These are phyloP conservation scores for Drosophila kokeensis DNA, from an alignment of 2,888 invertebrate species.

Conservation along the genomic window DNA sequence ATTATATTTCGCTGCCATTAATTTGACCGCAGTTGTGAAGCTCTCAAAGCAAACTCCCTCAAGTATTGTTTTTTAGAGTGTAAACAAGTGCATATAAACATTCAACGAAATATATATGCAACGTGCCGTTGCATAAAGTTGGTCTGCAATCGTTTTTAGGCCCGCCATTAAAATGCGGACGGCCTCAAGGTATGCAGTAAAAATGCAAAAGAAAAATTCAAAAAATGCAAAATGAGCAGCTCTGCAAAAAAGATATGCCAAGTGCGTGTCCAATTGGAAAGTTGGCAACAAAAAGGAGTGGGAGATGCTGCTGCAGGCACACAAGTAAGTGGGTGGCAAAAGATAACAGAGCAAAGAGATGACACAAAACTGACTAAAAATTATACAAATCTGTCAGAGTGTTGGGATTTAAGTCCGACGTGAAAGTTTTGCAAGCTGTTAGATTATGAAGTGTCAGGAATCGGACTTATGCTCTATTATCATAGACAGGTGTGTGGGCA, in stretches of 20 bases:
- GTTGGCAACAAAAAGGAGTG: conserved; percentile 8
- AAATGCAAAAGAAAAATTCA: neutral
- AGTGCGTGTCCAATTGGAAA: conserved; percentile 43
- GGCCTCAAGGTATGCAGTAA: conserved; percentile 34
- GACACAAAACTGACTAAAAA: conserved; percentile 37
- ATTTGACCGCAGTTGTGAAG: neutral
- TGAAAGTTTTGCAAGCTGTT: conserved; percentile 20
- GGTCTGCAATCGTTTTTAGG: neutral
- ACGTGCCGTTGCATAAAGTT: conserved; percentile 9
- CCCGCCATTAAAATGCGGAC: conserved; percentile 43
- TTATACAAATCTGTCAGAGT: conserved; percentile 15
- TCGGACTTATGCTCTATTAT: neutral
- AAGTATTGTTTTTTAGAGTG: neutral
- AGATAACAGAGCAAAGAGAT: conserved; percentile 28
- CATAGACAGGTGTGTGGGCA: neutral
- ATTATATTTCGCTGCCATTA: too few relatives aligned
- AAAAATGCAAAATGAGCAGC: conserved; percentile 29
- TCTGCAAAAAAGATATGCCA: conserved; percentile 28
- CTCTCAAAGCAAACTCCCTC: neutral
- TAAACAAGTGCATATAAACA: neutral
- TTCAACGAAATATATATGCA: neutral
- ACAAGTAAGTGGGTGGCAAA: conserved; percentile 8
- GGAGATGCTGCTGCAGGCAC: conserved; percentile 6
- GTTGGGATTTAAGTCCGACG: conserved; percentile 21
- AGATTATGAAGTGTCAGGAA: conserved; percentile 8